These are phyloP conservation scores for Microctonus aethiopoides DNA, from an alignment of 2,888 invertebrate species.

Conservation along the genomic window DNA sequence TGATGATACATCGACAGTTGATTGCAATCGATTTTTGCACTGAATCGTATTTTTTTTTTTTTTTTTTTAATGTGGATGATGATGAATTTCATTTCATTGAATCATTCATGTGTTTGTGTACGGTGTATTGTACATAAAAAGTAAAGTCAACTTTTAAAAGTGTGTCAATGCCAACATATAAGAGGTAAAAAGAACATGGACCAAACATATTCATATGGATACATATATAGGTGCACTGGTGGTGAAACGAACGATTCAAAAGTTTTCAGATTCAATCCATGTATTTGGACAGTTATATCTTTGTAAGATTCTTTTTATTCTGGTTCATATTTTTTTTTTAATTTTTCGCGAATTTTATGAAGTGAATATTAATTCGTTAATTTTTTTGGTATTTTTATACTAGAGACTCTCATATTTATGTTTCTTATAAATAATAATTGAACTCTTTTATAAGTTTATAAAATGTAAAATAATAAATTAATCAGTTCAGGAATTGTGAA, in stretches of 20 bases:
- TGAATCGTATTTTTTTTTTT: background rate
- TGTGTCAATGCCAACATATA: constrained; percentile 16
- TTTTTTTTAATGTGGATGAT: background rate
- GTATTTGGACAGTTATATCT: background rate
- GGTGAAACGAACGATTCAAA: background rate
- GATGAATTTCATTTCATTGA: background rate
- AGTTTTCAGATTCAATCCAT: background rate
- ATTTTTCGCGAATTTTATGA: background rate
- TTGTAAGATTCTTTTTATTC: background rate
- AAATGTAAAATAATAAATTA: no score
- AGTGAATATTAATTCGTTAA: constrained; percentile 22
- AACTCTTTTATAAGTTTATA: no score
- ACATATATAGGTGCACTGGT: background rate
- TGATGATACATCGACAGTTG: background rate
- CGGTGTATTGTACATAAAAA: constrained; percentile 10
- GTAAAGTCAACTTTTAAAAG: constrained; percentile 8
- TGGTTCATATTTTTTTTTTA: background rate
- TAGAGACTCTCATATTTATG: no score
- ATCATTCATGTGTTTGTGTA: background rate
- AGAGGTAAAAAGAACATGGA: background rate
- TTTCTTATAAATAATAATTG: no score
- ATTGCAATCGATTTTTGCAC: background rate
- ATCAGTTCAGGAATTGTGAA: no score
- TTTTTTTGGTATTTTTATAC: no score
- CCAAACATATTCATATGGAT: background rate